These are phyloP conservation scores for Trichopria drosophilae DNA, from an alignment of 2,888 invertebrate species.

Conservation along the genomic window DNA sequence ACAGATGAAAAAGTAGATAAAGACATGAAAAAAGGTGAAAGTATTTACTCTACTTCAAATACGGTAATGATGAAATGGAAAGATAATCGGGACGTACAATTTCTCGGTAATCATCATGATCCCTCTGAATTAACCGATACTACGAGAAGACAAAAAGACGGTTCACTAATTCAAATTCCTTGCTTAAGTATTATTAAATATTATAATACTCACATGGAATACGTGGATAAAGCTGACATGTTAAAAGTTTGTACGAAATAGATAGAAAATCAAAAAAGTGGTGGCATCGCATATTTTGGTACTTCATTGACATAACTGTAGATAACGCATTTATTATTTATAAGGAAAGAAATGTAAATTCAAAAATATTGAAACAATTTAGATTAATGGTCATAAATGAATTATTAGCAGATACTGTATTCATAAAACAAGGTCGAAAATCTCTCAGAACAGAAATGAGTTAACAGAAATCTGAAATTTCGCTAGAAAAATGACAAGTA, in stretches of 20 bases:
- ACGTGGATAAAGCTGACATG: too few relatives aligned
- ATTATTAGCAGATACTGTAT: too few relatives aligned
- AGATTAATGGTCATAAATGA: too few relatives aligned
- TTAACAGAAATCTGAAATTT: too few relatives aligned
- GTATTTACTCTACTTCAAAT: constrained; percentile 34
- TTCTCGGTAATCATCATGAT: constrained; percentile 37
- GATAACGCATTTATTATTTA: constrained; percentile 21
- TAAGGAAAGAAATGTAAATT: constrained; percentile 9
- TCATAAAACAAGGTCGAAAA: too few relatives aligned
- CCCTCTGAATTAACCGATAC: constrained; percentile 25
- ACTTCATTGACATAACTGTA: constrained; percentile 16
- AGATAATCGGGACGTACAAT: constrained; percentile 39
- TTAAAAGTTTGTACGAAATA: constrained; percentile 21
- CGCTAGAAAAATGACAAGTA: too few relatives aligned
- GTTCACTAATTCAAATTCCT: too few relatives aligned
- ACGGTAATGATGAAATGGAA: constrained; percentile 44
- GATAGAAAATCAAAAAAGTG: too few relatives aligned
- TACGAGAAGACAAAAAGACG: constrained; percentile 2
- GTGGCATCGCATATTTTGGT: too few relatives aligned
- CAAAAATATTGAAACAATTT: too few relatives aligned
- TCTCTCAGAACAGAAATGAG: too few relatives aligned
- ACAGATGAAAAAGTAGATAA: constrained; percentile 39
- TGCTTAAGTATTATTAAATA: constrained; percentile 5
- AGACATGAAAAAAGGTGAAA: constrained; percentile 35
- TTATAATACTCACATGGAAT: too few relatives aligned